Conservation (phyloP, 2,797 vertebrate species). For the Distichodus sexfasciatus region DNA sequence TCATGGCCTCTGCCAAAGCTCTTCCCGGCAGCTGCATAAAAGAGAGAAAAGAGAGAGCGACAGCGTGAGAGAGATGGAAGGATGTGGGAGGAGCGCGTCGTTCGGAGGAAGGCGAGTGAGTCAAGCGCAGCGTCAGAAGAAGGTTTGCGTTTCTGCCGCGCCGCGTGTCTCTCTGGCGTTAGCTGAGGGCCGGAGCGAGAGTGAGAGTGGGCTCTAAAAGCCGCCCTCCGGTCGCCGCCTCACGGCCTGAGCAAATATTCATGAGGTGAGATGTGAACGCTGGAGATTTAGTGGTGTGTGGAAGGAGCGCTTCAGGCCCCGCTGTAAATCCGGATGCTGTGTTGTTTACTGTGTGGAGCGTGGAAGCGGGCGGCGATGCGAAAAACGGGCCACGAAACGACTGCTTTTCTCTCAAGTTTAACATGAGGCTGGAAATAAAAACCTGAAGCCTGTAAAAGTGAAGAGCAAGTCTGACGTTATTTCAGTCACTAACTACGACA, state of each 20-base stretch:
- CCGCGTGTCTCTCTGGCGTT: constrained; percentile 56
- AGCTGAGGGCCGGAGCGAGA: constrained; percentile 58
- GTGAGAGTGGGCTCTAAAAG: constrained; percentile 57
- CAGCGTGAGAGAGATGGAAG: constrained; percentile 58
- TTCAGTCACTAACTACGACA: no score
- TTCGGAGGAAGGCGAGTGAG: constrained; percentile 60
- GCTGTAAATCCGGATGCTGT: constrained; percentile 11
- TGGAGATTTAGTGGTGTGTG: constrained; percentile 14
- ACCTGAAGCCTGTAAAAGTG: no score
- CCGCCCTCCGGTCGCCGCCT: constrained; percentile 29
- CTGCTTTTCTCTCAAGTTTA: not conserved
- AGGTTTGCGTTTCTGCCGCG: constrained; percentile 64
- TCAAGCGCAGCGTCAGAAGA: constrained; percentile 64
- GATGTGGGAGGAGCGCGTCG: constrained; percentile 55
- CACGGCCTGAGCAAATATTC: constrained; percentile 41
- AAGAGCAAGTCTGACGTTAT: no score
- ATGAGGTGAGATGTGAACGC: constrained; percentile 27
- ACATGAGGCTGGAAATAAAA: no score
- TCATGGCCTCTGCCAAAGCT: not conserved
- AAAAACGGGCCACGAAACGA: not conserved
- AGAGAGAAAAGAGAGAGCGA: constrained; percentile 23
- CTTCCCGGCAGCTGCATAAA: constrained; percentile 3
- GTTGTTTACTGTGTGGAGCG: constrained; percentile 18
- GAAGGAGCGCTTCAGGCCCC: constrained; percentile 14
- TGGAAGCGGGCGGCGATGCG: not conserved